These are phyloP conservation scores for Myotis daubentonii DNA, from an alignment of 2,797 vertebrate species.

Conservation along the genomic window DNA sequence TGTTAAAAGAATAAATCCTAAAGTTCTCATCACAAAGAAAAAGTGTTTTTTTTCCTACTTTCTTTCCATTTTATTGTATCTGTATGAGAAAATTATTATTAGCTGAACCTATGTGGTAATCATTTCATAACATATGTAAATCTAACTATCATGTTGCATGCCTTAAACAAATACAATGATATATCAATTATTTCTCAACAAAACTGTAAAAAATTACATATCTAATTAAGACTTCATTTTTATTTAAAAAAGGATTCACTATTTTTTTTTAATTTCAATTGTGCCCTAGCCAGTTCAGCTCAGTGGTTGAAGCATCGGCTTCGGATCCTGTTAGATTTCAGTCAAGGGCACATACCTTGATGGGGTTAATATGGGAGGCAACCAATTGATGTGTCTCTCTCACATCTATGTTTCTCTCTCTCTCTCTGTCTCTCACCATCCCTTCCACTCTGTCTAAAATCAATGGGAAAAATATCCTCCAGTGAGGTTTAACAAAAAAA, in stretches of 20 bases:
- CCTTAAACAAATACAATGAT: background rate
- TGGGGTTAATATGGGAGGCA: no score
- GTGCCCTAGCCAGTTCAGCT: no score
- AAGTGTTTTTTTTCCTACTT: background rate
- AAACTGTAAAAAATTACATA: background rate
- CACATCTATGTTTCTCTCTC: no score
- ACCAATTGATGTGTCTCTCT: no score
- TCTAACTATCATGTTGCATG: background rate
- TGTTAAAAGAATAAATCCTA: background rate
- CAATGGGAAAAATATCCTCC: no score
- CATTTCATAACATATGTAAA: background rate
- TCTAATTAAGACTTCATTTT: background rate
- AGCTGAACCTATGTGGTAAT: background rate
- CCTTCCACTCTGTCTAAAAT: no score
- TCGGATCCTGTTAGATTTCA: no score
- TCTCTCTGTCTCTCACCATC: no score
- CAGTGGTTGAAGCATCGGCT: no score
- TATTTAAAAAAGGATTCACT: background rate
- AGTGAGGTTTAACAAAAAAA: no score
- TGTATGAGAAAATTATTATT: background rate
- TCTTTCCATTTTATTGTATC: background rate
- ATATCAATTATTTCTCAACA: background rate
- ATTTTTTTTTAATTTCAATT: background rate
- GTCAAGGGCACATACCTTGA: no score
- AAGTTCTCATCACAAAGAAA: background rate